Evolutionary conservation across 1,140 invertebrate species (phyloP).

Genomic region (Lysiphlebus fabarum): DNA sequence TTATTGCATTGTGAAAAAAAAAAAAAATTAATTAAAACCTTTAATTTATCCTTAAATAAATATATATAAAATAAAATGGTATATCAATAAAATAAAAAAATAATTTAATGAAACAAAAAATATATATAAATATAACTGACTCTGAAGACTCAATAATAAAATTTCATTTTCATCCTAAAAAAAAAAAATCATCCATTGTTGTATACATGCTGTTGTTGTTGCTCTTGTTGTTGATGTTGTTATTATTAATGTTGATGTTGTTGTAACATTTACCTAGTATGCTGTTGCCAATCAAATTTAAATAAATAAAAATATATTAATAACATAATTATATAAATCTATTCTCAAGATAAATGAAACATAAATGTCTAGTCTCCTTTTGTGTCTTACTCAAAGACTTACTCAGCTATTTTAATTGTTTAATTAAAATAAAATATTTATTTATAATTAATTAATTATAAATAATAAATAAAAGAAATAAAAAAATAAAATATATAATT

Average conservation of each 20-base stretch:
- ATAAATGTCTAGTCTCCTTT: too few relatives aligned
- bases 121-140: constrained; percentile 7
- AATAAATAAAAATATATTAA: too few relatives aligned
- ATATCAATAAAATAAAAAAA: constrained; percentile 9
- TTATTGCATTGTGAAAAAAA: too few relatives aligned
- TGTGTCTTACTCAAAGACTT: too few relatives aligned
- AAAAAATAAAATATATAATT: too few relatives aligned
- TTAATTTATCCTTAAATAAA: background rate
- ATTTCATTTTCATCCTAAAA: constrained; percentile 2
- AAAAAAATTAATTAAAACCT: too few relatives aligned
- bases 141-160: constrained; percentile 15
- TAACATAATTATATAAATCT: too few relatives aligned
- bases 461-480: too few relatives aligned
- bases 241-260: constrained; percentile 17
- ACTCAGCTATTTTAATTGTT: too few relatives aligned
- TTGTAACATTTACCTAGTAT: constrained; percentile 17
- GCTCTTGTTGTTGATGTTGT: constrained; percentile 12
- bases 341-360: too few relatives aligned
- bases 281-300: constrained; percentile 4
- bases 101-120: constrained; percentile 23
- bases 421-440: too few relatives aligned
- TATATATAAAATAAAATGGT: background rate
- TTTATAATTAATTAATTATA: too few relatives aligned
- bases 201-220: constrained; percentile 6
- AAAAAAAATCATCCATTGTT: constrained; percentile 3